phyloP scores from a whole-genome alignment of 2,888 invertebrate species.

The Lithophane semibrunnea region DNA sequence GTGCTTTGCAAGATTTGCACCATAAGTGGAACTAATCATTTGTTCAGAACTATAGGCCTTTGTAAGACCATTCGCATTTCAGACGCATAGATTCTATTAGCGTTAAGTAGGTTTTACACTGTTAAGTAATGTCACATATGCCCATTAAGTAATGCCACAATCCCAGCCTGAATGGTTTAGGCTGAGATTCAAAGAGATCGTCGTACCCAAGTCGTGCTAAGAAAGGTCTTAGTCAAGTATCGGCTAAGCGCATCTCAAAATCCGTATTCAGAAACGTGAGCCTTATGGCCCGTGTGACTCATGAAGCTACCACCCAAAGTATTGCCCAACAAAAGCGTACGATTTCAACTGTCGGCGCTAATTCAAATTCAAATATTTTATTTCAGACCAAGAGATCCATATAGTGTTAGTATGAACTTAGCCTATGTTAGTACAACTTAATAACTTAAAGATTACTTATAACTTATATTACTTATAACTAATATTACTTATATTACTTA shows the following conservation, averaged over 20 bases:
- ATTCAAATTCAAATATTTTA: too few species aligned
- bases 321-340: not conserved
- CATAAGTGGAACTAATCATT: conserved; percentile 9
- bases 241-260: not conserved
- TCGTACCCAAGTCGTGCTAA: not conserved
- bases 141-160: not conserved
- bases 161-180: not conserved
- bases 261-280: not conserved
- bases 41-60: not conserved
- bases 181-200: not conserved
- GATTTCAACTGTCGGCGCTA: not conserved
- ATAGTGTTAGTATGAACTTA: too few species aligned
- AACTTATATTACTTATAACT: too few species aligned
- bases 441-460: too few species aligned
- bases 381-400: too few species aligned
- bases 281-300: not conserved
- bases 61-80: not conserved
- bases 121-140: not conserved
- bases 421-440: too few species aligned
- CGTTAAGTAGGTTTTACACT: not conserved
- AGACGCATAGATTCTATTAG: not conserved
- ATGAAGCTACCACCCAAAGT: not conserved
- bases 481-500: too few species aligned
- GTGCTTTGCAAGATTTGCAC: conserved; percentile 1
- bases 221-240: too few species aligned